These are phyloP conservation scores for Lucifuga dentata DNA, from an alignment of 2,113 vertebrate genomes.

Conservation along the genomic window DNA sequence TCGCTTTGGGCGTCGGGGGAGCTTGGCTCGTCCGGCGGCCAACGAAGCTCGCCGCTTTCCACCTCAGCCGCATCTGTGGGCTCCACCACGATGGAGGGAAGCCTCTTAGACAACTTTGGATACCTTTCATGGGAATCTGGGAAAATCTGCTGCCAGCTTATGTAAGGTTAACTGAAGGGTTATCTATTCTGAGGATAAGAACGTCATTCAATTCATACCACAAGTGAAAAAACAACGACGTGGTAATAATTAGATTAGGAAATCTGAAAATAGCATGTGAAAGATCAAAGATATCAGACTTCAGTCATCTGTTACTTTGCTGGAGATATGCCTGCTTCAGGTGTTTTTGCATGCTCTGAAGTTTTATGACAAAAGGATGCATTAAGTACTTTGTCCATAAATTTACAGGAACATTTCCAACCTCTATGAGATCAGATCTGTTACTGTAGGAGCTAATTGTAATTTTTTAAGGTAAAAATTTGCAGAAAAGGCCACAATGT, in stretches of 20 bases:
- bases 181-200: neutral
- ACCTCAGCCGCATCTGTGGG: constrained; percentile 87
- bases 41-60: constrained; percentile 92
- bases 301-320: neutral
- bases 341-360: too few relatives aligned
- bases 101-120: constrained; percentile 89
- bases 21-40: constrained; percentile 89
- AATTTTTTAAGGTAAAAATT: too few relatives aligned
- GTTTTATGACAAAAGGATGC: too few relatives aligned
- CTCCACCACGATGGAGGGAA: constrained; percentile 93
- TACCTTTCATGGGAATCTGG: constrained; percentile 86
- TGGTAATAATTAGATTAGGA: constrained; percentile 40
- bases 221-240: constrained; percentile 24
- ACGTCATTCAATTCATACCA: neutral
- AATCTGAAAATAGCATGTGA: constrained; percentile 9
- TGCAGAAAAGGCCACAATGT: too few relatives aligned
- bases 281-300: neutral
- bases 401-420: too few relatives aligned
- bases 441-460: too few relatives aligned
- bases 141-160: constrained; percentile 80
- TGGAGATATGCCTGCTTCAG: too few relatives aligned
- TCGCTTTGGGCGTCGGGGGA: constrained; percentile 72
- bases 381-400: too few relatives aligned
- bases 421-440: too few relatives aligned
- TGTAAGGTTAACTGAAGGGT: constrained; percentile 53